A percentile compares a stretch with the other conserved stretches of the same genome.
phyloP scores from a whole-genome alignment of 2,888 invertebrate genomes.

The Dasypogon diadema region DNA sequence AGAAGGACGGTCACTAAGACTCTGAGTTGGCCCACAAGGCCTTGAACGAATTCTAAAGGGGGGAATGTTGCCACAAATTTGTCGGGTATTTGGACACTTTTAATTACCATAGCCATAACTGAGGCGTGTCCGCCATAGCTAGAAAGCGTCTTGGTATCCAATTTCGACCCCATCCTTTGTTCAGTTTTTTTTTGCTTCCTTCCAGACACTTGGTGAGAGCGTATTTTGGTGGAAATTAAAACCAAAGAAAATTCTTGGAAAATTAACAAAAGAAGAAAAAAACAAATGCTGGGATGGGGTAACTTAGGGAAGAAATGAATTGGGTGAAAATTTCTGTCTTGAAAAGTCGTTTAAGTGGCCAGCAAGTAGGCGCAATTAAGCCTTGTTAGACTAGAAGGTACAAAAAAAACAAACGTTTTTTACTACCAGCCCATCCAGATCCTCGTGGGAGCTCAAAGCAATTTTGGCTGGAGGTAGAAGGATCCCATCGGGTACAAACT shows the following conservation, averaged over 20 bases:
- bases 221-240: slow-evolving; percentile 29
- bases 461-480: neutral
- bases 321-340: neutral
- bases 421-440: neutral
- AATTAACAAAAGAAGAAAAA: neutral
- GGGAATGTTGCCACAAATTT: slow-evolving; percentile 14
- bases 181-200: too few relatives aligned
- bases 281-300: neutral
- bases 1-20: neutral
- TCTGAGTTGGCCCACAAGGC: too few relatives aligned
- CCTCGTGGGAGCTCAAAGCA: neutral
- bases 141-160: neutral
- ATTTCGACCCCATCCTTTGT: neutral
- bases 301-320: too few relatives aligned
- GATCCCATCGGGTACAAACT: neutral
- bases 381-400: neutral
- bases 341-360: neutral
- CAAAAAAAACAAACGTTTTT: slow-evolving; percentile 15
- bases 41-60: neutral
- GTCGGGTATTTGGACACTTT: slow-evolving; percentile 44
- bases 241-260: neutral
- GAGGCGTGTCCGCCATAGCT: neutral
- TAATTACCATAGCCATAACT: slow-evolving; percentile 25
- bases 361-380: slow-evolving; percentile 17
- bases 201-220: too few relatives aligned